Evolutionary conservation across 2,888 invertebrate genomes (phyloP).

Genomic region (Stenoptilia bipunctidactyla): DNA sequence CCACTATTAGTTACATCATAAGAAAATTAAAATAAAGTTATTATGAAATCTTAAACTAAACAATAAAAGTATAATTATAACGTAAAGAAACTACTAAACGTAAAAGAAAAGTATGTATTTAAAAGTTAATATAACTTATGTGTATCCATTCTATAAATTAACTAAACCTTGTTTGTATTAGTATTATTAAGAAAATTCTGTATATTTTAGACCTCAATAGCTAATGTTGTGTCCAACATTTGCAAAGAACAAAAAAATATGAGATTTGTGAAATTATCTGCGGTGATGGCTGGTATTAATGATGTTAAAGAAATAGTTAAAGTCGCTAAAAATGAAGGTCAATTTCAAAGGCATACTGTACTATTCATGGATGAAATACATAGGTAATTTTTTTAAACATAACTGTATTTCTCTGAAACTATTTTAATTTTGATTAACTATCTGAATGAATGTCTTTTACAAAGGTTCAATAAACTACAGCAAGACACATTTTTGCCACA

Average conservation of each 20-base stretch:
- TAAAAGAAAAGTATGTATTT: too few relatives aligned
- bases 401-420: too few relatives aligned
- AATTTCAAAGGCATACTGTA: conserved; percentile 78
- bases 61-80: too few relatives aligned
- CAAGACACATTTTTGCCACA: conserved; percentile 86
- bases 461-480: conserved; percentile 85
- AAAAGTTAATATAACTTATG: too few relatives aligned
- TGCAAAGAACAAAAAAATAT: conserved; percentile 72
- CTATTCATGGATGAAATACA: conserved; percentile 92
- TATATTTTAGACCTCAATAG: conserved; percentile 77
- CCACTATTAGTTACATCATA: too few relatives aligned
- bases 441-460: too few relatives aligned
- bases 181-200: background rate
- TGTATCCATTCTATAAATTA: too few relatives aligned
- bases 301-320: conserved; percentile 83
- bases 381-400: conserved; percentile 50
- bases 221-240: conserved; percentile 78
- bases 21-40: too few relatives aligned
- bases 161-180: background rate
- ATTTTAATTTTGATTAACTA: too few relatives aligned
- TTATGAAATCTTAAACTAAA: too few relatives aligned
- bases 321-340: conserved; percentile 78
- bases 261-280: conserved; percentile 81
- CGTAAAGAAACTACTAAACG: too few relatives aligned
- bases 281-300: conserved; percentile 80